Conservation (phyloP, 2,888 invertebrate genomes). For the Eretmocerus hayati region DNA sequence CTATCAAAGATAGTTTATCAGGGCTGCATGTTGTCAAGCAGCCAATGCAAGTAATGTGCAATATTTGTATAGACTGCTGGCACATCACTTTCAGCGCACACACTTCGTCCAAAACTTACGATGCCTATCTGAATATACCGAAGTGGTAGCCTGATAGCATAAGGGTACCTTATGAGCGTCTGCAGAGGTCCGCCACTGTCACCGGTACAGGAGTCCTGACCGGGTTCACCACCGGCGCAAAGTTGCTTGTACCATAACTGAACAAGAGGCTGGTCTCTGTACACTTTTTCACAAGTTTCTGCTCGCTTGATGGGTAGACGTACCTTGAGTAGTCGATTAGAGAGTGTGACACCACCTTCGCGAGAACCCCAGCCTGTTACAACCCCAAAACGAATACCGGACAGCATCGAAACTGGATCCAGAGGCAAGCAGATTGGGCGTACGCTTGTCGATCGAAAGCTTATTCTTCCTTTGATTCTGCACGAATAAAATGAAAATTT, state of each 20-base stretch:
- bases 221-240: constrained; percentile 31
- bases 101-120: constrained; percentile 31
- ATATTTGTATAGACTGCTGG: constrained; percentile 31
- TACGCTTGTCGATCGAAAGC: constrained; percentile 24
- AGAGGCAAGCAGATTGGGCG: constrained; percentile 32
- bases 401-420: neutral
- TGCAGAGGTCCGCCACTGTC: constrained; percentile 37
- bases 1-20: neutral
- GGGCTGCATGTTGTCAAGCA: constrained; percentile 26
- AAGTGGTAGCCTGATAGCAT: neutral
- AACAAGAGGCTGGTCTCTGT: constrained; percentile 17
- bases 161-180: constrained; percentile 17
- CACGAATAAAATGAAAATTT: too few species aligned
- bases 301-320: constrained; percentile 17
- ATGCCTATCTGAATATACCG: constrained; percentile 28
- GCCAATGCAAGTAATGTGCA: constrained; percentile 28
- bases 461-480: constrained; percentile 17
- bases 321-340: constrained; percentile 23
- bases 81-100: constrained; percentile 23
- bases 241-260: constrained; percentile 26
- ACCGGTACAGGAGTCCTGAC: constrained; percentile 30
- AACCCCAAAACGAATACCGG: neutral
- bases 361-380: constrained; percentile 32
- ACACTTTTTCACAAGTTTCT: constrained; percentile 21
- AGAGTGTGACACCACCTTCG: constrained; percentile 15